Conservation (phyloP, 2,113 vertebrate species). For the Potamarius usumacintae region DNA sequence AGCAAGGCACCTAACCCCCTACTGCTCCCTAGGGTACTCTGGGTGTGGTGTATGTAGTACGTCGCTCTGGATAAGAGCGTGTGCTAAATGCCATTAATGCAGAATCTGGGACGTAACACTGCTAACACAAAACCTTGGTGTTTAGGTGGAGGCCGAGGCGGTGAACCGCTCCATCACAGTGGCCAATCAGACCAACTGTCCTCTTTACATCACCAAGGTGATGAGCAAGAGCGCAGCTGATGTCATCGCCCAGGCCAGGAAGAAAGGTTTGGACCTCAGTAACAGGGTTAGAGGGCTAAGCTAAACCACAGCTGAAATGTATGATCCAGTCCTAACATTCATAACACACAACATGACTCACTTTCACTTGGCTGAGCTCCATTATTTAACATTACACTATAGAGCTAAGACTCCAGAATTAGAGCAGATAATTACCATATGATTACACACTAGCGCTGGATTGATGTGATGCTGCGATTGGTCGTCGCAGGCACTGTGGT, state of each 20-base stretch:
- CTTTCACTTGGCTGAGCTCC: slow-evolving; percentile 29
- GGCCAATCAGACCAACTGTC: slow-evolving; percentile 99
- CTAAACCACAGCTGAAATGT: slow-evolving; percentile 1
- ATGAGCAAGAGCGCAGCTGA: slow-evolving; percentile 98
- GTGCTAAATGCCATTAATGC: no score
- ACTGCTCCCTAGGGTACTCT: no score
- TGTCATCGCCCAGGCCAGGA: slow-evolving; percentile 94
- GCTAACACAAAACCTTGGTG: neutral
- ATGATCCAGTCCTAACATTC: slow-evolving; percentile 7
- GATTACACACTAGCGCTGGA: neutral
- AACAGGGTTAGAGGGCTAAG: neutral
- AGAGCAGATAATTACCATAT: neutral
- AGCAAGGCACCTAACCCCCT: no score
- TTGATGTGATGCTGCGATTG: slow-evolving; percentile 10
- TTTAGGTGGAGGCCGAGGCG: slow-evolving; percentile 94
- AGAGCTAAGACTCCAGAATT: slow-evolving; percentile 28
- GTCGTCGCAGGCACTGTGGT: slow-evolving; percentile 86
- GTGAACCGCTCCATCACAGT: slow-evolving; percentile 95
- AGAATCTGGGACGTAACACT: neutral
- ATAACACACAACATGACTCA: slow-evolving; percentile 35
- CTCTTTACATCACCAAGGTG: slow-evolving; percentile 97
- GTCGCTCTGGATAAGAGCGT: no score
- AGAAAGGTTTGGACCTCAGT: slow-evolving; percentile 83
- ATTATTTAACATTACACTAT: slow-evolving; percentile 14
- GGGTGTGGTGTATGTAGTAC: no score